Percentiles rank a stretch among this genome's conserved stretches.
Evolutionary conservation across 2,888 invertebrate species (phyloP).

Genomic region (Exocentrus adspersus): DNA sequence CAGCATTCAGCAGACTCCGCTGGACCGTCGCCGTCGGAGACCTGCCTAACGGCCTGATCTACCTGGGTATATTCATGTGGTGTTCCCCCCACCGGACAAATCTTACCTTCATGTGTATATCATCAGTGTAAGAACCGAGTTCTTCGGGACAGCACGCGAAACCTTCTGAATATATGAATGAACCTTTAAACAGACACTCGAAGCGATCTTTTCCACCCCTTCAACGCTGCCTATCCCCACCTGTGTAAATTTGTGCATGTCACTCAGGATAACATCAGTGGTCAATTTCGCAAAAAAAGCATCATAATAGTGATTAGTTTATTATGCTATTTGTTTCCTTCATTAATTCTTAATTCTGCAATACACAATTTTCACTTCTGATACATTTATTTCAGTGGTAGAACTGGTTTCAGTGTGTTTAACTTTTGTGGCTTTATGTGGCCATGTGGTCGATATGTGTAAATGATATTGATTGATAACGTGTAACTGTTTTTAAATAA

Average conservation of each 20-base stretch:
- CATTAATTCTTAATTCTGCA: constrained; percentile 5
- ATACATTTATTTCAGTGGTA: neutral
- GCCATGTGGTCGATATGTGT: constrained; percentile 17
- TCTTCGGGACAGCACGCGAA: constrained; percentile 63
- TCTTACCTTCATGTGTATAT: constrained; percentile 64
- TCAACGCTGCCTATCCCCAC: constrained; percentile 29
- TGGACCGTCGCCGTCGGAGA: constrained; percentile 47
- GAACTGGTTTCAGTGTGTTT: constrained; percentile 17
- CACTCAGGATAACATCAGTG: constrained; percentile 19
- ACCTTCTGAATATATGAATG: constrained; percentile 48
- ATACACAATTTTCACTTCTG: constrained; percentile 12
- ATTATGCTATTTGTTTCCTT: constrained; percentile 21
- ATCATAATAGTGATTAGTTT: constrained; percentile 8
- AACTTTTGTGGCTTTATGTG: constrained; percentile 15
- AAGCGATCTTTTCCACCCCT: constrained; percentile 19
- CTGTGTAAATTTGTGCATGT: constrained; percentile 17
- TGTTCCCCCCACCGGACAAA: constrained; percentile 62
- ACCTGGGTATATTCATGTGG: constrained; percentile 60
- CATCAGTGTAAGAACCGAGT: constrained; percentile 64
- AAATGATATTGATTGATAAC: constrained; percentile 18
- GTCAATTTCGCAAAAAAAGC: constrained; percentile 5
- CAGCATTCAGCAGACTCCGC: constrained; percentile 41
- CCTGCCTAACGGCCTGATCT: constrained; percentile 58
- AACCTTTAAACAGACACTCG: constrained; percentile 31
- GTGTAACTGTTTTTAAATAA: constrained; percentile 12